phyloP scores from a whole-genome alignment of 2,797 vertebrate genomes.

The Hypotaenidia philippensis region DNA sequence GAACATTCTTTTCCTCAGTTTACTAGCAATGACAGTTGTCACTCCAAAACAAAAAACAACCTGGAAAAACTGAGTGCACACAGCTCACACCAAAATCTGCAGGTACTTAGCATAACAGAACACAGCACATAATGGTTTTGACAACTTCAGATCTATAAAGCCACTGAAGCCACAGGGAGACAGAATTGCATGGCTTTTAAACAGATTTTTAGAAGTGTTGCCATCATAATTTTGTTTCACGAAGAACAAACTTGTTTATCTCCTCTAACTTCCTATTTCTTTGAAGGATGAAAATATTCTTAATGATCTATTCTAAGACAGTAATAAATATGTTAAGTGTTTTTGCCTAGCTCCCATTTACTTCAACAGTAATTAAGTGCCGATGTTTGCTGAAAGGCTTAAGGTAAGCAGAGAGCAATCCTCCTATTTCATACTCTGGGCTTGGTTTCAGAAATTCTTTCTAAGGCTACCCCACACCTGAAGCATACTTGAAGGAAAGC shows the following conservation, averaged over 20 bases:
- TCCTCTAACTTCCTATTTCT: too few species aligned
- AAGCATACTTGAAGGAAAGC: conserved; percentile 26
- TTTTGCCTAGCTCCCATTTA: not conserved
- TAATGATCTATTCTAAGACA: too few species aligned
- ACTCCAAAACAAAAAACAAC: not conserved
- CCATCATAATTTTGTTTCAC: too few species aligned
- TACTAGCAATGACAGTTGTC: not conserved
- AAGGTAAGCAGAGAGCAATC: conserved; percentile 4
- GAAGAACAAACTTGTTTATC: too few species aligned
- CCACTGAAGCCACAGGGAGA: not conserved
- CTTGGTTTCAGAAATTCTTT: conserved; percentile 9
- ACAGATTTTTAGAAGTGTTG: too few species aligned
- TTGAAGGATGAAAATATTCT: too few species aligned
- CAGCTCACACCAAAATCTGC: not conserved
- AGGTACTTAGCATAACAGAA: not conserved
- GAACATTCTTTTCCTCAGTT: not conserved
- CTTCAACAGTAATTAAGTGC: not conserved
- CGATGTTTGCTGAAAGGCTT: not conserved
- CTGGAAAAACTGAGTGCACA: not conserved
- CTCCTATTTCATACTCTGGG: not conserved
- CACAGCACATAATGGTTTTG: not conserved
- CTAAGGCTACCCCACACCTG: conserved; percentile 56
- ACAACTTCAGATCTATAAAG: not conserved
- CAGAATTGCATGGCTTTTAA: not conserved
- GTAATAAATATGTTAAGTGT: too few species aligned